These are phyloP conservation scores for Poeciliopsis turrubarensis DNA, from an alignment of 2,113 vertebrate genomes.

Conservation along the genomic window DNA sequence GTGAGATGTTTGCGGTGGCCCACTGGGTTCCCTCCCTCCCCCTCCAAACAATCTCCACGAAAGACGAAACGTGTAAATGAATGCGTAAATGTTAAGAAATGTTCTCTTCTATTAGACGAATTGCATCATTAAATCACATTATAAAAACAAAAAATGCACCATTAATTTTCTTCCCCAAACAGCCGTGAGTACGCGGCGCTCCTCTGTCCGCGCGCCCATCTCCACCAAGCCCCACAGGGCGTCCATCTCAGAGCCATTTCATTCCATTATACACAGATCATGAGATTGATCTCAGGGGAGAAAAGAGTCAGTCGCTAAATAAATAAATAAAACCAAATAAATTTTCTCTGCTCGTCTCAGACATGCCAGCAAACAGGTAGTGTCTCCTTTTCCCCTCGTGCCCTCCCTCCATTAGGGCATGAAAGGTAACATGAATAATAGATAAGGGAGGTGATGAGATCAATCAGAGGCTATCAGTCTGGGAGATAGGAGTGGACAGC, in stretches of 20 bases:
- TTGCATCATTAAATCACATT: constrained; percentile 99
- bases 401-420: constrained; percentile 59
- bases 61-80: constrained; percentile 71
- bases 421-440: constrained; percentile 71
- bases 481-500: constrained; percentile 69
- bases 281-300: constrained; percentile 82
- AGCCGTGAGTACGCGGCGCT: constrained; percentile 92
- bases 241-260: constrained; percentile 85
- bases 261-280: constrained; percentile 94
- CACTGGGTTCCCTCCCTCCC: constrained; percentile 83
- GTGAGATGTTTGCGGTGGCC: constrained; percentile 85
- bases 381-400: constrained; percentile 51
- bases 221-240: constrained; percentile 89
- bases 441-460: constrained; percentile 68
- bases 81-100: constrained; percentile 87
- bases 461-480: constrained; percentile 76
- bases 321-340: constrained; percentile 78
- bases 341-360: constrained; percentile 26
- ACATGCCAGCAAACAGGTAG: constrained; percentile 57
- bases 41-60: constrained; percentile 17
- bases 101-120: constrained; percentile 94
- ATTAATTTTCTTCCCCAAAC: constrained; percentile 98
- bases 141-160: constrained; percentile 99
- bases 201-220: constrained; percentile 90
- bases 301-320: constrained; percentile 85